Evolutionary conservation across 2,113 vertebrate species (phyloP), one percentile per base, ranked within the genome.

Genomic region (Columba livia): DNA sequence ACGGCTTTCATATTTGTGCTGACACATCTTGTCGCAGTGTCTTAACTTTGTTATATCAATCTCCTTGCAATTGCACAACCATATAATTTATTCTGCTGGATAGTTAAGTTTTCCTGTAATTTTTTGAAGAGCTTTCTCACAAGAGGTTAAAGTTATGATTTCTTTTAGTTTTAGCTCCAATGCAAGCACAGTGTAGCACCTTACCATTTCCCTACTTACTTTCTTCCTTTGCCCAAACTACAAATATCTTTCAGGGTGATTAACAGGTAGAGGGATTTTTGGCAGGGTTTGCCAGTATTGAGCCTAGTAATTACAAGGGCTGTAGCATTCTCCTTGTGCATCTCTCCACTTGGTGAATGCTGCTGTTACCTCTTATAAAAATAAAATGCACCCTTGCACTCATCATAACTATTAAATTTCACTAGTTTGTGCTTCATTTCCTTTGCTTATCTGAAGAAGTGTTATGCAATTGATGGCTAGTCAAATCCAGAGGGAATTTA

Each of bases 1-100:
- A 82, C 14, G 44, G 34, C 12, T 93, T 93, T 91, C 51, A 50
- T 94, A 84, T 91, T 93, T 93, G 38, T 91, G 86, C 93, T 93
- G 93, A 96, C 77, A 69, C 15, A 71, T 77, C 29, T 10, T 57
- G 47, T 84, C 66, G 17, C 9, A 18, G 26, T 60, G n/a, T 82
- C 84, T 92, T 67, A 51, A 79, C 29, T 65, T 65, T 83, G 51
- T 82, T 91, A 23, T 36, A 79, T 81, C 79, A 83, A 85, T 54
- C 66, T 89, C 38, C 50, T 85, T 67, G 61, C 29, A 88, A 44
- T 92, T 79, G 20, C 23, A 70, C n/a, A 92, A 72, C 57, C 56
- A 36, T 72, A 24, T 51, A 62, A 71, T 89, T 89, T 93, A 66
- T 93, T 73, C 38, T 88, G 25, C 54, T 85, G 51, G 40, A 47